Conservation (phyloP, 2,113 vertebrate genomes). For the Casuarius casuarius region DNA sequence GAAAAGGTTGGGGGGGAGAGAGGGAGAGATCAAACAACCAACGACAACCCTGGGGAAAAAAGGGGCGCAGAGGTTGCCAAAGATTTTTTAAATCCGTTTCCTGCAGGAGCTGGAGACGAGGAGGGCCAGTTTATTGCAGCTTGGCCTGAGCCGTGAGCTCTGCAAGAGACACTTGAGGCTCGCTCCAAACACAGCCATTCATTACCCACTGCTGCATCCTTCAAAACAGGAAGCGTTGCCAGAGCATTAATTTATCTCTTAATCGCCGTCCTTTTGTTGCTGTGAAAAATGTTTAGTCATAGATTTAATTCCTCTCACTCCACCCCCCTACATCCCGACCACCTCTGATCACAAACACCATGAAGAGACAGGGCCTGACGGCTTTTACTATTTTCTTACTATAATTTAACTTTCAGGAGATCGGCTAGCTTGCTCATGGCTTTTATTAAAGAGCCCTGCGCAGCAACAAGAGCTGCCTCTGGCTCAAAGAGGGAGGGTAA, state of each 20-base stretch:
- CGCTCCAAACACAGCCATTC: constrained; percentile 57
- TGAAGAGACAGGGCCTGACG: background rate
- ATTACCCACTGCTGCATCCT: constrained; percentile 65
- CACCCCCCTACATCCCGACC: constrained; percentile 50
- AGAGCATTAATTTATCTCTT: constrained; percentile 76
- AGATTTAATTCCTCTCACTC: constrained; percentile 64
- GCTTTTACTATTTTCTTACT: constrained; percentile 30
- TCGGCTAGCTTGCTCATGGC: constrained; percentile 24
- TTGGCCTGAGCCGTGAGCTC: constrained; percentile 32
- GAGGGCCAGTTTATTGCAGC: constrained; percentile 42
- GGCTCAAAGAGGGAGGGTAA: constrained; percentile 82
- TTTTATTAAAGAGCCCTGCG: constrained; percentile 41
- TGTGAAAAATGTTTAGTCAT: constrained; percentile 73
- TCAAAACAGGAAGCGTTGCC: constrained; percentile 74
- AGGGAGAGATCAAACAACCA: constrained; percentile 45
- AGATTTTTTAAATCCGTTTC: constrained; percentile 69
- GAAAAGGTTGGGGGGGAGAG: constrained; percentile 64
- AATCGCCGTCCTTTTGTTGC: constrained; percentile 68
- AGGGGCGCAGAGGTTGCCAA: constrained; percentile 57
- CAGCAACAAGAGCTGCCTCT: constrained; percentile 57
- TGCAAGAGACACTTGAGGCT: constrained; percentile 47
- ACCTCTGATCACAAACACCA: constrained; percentile 62
- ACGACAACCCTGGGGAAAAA: constrained; percentile 58
- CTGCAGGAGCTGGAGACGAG: constrained; percentile 48
- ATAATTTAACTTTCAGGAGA: constrained; percentile 46